phyloP scores from a whole-genome alignment of 2,113 vertebrate genomes.

The Falcunculus frontatus region DNA sequence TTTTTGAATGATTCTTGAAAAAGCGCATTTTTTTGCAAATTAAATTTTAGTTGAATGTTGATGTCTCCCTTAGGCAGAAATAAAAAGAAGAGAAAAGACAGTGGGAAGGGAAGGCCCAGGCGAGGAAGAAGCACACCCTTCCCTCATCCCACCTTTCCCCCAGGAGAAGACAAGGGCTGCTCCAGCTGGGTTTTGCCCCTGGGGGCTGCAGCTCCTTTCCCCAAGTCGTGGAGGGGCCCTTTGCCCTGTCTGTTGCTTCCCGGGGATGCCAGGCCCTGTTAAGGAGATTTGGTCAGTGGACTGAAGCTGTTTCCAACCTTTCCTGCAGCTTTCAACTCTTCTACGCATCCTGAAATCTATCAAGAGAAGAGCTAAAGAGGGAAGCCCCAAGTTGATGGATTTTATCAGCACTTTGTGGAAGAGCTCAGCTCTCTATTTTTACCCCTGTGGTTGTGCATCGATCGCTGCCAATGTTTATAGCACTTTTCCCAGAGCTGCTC shows the following conservation, averaged over 20 bases:
- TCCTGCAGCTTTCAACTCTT: not conserved
- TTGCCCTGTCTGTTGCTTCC: not conserved
- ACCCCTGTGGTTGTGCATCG: not conserved
- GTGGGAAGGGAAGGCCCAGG: not conserved
- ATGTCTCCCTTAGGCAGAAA: not conserved
- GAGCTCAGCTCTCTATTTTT: not conserved
- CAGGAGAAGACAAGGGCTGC: too few species aligned
- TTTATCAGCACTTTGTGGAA: not conserved
- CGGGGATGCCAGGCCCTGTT: accelerated
- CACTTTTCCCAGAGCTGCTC: not conserved
- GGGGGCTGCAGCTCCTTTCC: not conserved
- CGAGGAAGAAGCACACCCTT: not conserved
- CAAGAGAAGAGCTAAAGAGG: not conserved
- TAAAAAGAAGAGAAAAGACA: not conserved
- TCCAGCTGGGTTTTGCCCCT: not conserved
- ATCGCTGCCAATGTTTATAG: not conserved
- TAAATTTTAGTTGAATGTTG: not conserved
- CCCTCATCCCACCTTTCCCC: not conserved
- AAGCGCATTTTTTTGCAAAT: not conserved
- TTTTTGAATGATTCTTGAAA: not conserved
- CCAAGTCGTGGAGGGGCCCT: not conserved
- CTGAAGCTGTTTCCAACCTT: not conserved
- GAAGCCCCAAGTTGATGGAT: not conserved
- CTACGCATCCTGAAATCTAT: not conserved
- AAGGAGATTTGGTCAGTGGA: not conserved